Evolutionary conservation across 2,797 vertebrate species (phyloP).

Genomic region (Enteromius argenteus): DNA sequence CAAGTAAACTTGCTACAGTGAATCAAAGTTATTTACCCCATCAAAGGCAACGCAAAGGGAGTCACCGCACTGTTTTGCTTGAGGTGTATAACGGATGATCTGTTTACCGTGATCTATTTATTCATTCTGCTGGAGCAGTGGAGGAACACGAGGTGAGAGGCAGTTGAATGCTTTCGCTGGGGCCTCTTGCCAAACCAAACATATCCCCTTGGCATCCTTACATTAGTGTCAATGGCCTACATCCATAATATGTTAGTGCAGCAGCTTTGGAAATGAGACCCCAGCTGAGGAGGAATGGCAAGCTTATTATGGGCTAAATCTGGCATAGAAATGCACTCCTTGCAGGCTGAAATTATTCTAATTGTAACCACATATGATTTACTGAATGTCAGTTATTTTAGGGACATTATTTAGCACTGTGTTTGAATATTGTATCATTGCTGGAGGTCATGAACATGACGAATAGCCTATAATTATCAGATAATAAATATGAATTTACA

Average conservation of each 20-base stretch:
- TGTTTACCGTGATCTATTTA: conserved; percentile 56
- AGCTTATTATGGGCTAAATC: conserved; percentile 42
- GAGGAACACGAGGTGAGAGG: conserved; percentile 53
- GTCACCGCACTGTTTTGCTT: conserved; percentile 40
- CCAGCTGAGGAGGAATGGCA: conserved; percentile 37
- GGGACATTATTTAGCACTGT: conserved; percentile 8
- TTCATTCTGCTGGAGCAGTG: conserved; percentile 44
- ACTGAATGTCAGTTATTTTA: conserved; percentile 38
- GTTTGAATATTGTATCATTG: background rate
- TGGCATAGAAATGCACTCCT: conserved; percentile 34
- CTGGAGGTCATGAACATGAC: background rate
- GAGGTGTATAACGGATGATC: conserved; percentile 37
- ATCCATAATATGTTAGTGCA: conserved; percentile 51
- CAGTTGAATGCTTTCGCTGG: conserved; percentile 47
- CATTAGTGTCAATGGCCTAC: conserved; percentile 49
- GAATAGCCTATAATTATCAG: background rate
- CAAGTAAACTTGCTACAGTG: background rate
- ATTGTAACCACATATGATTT: conserved; percentile 45
- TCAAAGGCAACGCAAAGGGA: conserved; percentile 31
- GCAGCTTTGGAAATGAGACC: conserved; percentile 49
- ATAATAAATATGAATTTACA: background rate
- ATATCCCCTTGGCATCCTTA: conserved; percentile 53
- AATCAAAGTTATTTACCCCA: conserved; percentile 25
- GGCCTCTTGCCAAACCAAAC: conserved; percentile 53
- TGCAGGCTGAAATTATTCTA: conserved; percentile 21